Evolutionary conservation across 64 coral and sea anemone genomes (phyloP).

Genomic region (Anthopleura sola): DNA sequence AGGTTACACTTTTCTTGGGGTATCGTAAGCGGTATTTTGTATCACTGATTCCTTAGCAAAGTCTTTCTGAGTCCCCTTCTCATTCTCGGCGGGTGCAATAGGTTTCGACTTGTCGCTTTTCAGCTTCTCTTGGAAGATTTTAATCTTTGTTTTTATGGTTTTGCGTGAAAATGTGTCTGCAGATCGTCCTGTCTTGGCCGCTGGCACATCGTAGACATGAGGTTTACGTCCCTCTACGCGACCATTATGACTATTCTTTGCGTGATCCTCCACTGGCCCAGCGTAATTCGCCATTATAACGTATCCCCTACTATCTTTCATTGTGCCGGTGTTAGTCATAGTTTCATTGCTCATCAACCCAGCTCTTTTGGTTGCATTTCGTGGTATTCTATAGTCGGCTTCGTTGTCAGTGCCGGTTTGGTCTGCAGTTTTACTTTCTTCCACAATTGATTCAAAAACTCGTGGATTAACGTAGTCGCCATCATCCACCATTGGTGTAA

Average conservation of each 20-base stretch:
- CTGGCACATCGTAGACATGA: neutral
- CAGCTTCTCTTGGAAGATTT: conserved; percentile 13
- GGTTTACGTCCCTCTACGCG: neutral
- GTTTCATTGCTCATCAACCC: neutral
- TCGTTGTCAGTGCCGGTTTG: neutral
- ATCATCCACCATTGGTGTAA: neutral
- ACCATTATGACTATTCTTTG: neutral
- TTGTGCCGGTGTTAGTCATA: neutral
- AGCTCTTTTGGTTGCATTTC: neutral
- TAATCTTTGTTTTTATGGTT: neutral
- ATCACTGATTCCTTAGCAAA: neutral
- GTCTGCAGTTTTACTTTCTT: neutral
- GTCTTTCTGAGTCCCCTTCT: neutral
- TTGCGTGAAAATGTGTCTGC: neutral
- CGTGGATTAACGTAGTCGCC: neutral
- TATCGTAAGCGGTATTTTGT: neutral
- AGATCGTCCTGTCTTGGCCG: neutral
- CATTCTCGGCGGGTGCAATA: neutral
- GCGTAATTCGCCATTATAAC: neutral
- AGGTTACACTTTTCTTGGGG: neutral
- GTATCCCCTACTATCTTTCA: neutral
- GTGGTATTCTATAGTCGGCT: neutral
- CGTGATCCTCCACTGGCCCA: neutral
- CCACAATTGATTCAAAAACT: neutral
- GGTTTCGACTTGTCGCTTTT: neutral